These are phyloP conservation scores for Cavia aperea DNA, from an alignment of 2,113 vertebrate species.

Conservation along the genomic window DNA sequence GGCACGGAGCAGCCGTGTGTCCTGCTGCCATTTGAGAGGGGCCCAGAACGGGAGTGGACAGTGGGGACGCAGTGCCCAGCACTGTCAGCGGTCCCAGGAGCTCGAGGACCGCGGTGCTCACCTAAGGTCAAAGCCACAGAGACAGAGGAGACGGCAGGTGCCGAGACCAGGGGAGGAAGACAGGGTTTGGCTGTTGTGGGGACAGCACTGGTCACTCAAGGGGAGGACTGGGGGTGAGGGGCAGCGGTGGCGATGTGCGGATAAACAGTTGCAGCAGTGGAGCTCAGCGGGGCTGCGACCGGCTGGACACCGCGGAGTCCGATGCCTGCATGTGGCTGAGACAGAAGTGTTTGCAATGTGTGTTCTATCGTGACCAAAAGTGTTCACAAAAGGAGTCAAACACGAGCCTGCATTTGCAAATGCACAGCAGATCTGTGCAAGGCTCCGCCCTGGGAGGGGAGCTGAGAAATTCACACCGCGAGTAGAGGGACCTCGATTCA, in stretches of 20 bases:
- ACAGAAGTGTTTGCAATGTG: rapidly evolving
- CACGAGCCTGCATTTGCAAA: background rate
- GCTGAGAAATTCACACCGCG: no score
- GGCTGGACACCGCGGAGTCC: rapidly evolving
- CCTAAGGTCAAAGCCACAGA: rapidly evolving
- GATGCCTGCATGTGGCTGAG: rapidly evolving
- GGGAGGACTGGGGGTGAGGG: rapidly evolving
- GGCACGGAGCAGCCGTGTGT: rapidly evolving
- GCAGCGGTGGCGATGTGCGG: rapidly evolving
- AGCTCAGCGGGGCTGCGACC: rapidly evolving
- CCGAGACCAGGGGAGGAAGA: rapidly evolving
- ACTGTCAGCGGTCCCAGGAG: rapidly evolving
- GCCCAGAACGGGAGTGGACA: background rate
- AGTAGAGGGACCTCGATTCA: no score
- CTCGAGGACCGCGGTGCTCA: rapidly evolving
- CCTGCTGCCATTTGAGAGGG: rapidly evolving
- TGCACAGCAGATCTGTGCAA: background rate
- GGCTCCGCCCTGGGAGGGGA: rapidly evolving
- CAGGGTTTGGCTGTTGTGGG: rapidly evolving
- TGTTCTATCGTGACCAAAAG: background rate
- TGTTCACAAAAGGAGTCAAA: background rate
- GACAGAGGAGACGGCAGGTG: rapidly evolving
- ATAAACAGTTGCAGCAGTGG: no score
- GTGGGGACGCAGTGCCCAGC: no score
- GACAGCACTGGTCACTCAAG: background rate